Evolutionary conservation across 2,113 vertebrate genomes (phyloP).

Genomic region (Pongo abelii): DNA sequence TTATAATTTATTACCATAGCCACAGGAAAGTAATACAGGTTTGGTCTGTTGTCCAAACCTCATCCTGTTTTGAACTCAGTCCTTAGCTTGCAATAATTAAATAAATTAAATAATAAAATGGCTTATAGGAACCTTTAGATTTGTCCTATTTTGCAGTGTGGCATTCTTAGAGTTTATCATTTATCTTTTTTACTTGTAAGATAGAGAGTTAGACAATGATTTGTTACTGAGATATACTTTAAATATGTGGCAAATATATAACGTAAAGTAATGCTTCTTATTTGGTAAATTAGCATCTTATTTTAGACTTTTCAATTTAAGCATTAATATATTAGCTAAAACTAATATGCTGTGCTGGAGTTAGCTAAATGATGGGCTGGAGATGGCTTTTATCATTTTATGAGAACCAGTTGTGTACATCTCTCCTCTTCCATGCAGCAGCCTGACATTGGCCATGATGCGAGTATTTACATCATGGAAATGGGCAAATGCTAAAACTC

Average conservation of each 20-base stretch:
- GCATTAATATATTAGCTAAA: background rate
- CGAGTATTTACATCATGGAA: background rate
- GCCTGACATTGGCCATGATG: background rate
- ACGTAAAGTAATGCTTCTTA: background rate
- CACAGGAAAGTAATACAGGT: background rate
- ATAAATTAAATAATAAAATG: constrained; percentile 9
- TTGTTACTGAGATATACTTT: constrained; percentile 13
- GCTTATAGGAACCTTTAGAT: background rate
- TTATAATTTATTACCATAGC: background rate
- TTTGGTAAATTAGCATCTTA: background rate
- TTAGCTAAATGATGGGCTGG: background rate
- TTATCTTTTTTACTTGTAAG: constrained; percentile 26
- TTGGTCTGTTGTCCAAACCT: background rate
- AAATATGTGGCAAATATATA: background rate
- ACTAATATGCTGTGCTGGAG: background rate
- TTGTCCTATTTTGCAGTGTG: background rate
- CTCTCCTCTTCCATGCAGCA: background rate
- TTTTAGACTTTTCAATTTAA: background rate
- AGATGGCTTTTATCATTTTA: background rate
- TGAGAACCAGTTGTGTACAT: background rate
- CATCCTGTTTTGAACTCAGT: constrained; percentile 29
- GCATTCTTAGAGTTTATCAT: constrained; percentile 41
- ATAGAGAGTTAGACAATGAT: background rate
- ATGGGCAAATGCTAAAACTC: background rate
- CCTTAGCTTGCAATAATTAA: constrained; percentile 12